Base-by-base conservation (phyloP, 2,888 invertebrate species). In the Drosophila incognita region DNA sequence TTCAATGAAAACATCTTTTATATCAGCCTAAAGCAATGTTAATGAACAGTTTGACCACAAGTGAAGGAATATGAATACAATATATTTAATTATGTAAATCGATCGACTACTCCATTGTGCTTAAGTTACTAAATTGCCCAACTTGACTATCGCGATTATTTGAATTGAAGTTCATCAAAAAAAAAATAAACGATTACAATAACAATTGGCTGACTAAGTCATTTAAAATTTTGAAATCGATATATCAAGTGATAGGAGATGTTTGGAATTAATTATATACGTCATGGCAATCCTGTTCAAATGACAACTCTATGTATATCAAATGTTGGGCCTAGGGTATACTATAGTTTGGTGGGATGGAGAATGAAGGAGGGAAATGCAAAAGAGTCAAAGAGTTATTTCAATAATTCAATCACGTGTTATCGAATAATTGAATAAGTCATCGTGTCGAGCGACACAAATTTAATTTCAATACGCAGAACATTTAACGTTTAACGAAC, bases 341-440 rank as follows among this genome's bases (percentile, higher is more conserved):
- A 49, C 18, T 27, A 35, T 36, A 38, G 46, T 40, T 24, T 53
- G 52, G n/a, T 6, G 36, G 10, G 36, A 29, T 49, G 18, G 15
- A 15, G 15, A 57, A 35, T 49, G 48, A 7, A 13, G 27, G 18
- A n/a, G 51, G n/a, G n/a, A 31, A 29, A 51, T 29, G 51, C 29
- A n/a, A 29, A 31, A 49, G 42, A 72, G 54, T 31, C 29, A 53
- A 48, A 59, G 53, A 72, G 63, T 64, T 67, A 74, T 82, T 85
- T 89, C 89, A 89, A 87, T 87, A 87, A 89, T 87, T 87, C 87
- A 87, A 87, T 87, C 87, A 87, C 87, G 89, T 89, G 89, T 81
- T 80, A 89, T 87, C 81, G 84, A 87, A 89, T 78, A 87, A 89
- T 87, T 89, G 87, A 89, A 87, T 87, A 87, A 83, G 87, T 89